Evolutionary conservation across 35 echinoderm and acorn worm genomes (phyloP), one percentile per base, ranked within the genome.

Genomic region (Chiridota heheva): DNA sequence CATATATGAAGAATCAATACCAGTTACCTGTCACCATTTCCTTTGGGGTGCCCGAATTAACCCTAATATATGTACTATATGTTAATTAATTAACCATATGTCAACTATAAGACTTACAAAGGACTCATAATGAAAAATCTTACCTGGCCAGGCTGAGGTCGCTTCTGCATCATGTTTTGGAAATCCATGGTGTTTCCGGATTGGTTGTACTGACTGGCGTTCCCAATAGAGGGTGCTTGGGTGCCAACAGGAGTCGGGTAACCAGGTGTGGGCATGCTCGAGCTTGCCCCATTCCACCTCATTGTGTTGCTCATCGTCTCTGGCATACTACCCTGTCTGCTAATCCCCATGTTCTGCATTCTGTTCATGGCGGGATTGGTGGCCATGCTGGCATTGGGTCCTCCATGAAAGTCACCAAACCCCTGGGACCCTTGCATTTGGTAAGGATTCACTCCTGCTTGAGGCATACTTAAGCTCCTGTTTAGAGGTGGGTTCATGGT

Each of bases 381-480:
- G 4, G 68, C 42, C 48, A 85, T 70, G 61, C 82, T 74, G 28
- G 53, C 39, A 20, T 68, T 80, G 0, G 82, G 63, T 30, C 51
- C 75, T n/a, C n/a, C n/a, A n/a, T n/a, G n/a, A 40, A 58, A 58
- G 22, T 42, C 36, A 36, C 18, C 42, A 34, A 78, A 78, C 18
- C 62, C 62, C 53, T 62, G 51, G 5, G 49, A 39, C 48, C 10
- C 48, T n/a, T 78, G 75, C 63, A 80, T 80, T 34, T 42, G 62
- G 40, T 77, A 77, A 26, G 85, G 85, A 35, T 63, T 87, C 74
- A 87, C 80, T 31, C 63, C 1, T 38, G 75, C 36, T 63, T 87
- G 85, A 20, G 85, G 85, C 65, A 87, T 70, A 35, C 85, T 87
- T 63, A 87, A 65, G 45, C 73, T 80, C 61, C 85, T 29, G 65